Evolutionary conservation across 2,113 vertebrate genomes (phyloP).

Genomic region (Tychaedon coryphoeus): DNA sequence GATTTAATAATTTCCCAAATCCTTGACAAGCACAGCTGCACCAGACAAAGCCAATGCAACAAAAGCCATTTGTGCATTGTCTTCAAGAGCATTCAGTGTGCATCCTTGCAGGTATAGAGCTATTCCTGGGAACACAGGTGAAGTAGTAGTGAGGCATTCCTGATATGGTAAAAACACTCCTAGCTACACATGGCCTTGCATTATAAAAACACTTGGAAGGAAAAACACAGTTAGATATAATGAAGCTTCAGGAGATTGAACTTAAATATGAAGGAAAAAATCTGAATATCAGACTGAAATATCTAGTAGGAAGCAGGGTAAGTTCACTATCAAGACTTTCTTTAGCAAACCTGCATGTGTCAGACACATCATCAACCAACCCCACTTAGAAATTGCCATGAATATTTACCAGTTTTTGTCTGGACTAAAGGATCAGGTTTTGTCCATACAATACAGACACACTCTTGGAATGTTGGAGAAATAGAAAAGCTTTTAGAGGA

Average conservation of each 20-base stretch:
- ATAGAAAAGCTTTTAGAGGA: background rate
- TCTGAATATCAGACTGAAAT: background rate
- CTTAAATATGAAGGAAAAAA: background rate
- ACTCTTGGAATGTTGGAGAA: background rate
- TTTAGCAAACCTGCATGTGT: background rate
- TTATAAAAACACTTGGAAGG: background rate
- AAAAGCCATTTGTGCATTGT: background rate
- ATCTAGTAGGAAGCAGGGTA: background rate
- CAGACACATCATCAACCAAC: background rate
- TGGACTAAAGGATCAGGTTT: background rate
- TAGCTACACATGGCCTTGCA: background rate
- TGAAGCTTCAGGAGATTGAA: background rate
- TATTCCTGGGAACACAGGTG: rapidly evolving
- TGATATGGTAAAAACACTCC: background rate
- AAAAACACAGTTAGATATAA: background rate
- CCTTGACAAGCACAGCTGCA: background rate
- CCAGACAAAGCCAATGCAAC: background rate
- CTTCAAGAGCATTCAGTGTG: background rate
- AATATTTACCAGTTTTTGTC: background rate
- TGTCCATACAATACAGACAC: background rate
- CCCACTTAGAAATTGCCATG: background rate
- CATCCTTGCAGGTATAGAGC: background rate
- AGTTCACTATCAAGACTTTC: background rate
- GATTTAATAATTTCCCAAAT: background rate
- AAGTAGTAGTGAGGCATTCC: background rate